phyloP scores from a whole-genome alignment of 2,888 invertebrate genomes.

The Xiphydria camelus region DNA sequence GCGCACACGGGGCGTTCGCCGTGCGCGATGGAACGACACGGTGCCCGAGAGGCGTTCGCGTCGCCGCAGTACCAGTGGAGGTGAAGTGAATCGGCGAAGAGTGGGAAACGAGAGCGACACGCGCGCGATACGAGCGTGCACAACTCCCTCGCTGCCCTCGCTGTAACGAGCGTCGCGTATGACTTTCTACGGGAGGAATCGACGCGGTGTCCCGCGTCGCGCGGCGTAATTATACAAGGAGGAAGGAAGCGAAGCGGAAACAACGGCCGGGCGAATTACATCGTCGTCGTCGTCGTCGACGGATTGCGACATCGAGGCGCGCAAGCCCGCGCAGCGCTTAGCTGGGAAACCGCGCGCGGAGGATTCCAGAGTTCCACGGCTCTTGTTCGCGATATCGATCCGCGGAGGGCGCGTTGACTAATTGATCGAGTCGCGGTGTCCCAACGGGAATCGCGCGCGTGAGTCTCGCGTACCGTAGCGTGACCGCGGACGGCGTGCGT shows the following conservation, averaged over 20 bases:
- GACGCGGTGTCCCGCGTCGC: background rate
- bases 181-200: slow-evolving; percentile 22
- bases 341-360: slow-evolving; percentile 59
- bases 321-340: slow-evolving; percentile 58
- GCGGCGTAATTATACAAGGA: slow-evolving; percentile 17
- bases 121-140: slow-evolving; percentile 12
- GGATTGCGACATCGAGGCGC: slow-evolving; percentile 34
- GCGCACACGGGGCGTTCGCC: slow-evolving; percentile 29
- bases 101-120: too few species aligned
- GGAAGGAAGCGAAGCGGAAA: slow-evolving; percentile 23
- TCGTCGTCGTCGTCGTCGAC: background rate
- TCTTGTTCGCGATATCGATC: background rate
- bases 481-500: too few species aligned
- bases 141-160: slow-evolving; percentile 7
- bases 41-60: too few species aligned
- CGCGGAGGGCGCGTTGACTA: too few species aligned
- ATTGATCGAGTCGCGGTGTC: too few species aligned
- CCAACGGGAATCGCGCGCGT: too few species aligned
- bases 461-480: too few species aligned
- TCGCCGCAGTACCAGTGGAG: too few species aligned
- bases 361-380: too few species aligned
- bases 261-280: slow-evolving; percentile 15
- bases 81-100: too few species aligned
- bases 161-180: slow-evolving; percentile 13
- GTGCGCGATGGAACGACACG: slow-evolving; percentile 4